phyloP scores from a whole-genome alignment of 2,797 vertebrate genomes.

The Poeciliopsis paucimaculata region DNA sequence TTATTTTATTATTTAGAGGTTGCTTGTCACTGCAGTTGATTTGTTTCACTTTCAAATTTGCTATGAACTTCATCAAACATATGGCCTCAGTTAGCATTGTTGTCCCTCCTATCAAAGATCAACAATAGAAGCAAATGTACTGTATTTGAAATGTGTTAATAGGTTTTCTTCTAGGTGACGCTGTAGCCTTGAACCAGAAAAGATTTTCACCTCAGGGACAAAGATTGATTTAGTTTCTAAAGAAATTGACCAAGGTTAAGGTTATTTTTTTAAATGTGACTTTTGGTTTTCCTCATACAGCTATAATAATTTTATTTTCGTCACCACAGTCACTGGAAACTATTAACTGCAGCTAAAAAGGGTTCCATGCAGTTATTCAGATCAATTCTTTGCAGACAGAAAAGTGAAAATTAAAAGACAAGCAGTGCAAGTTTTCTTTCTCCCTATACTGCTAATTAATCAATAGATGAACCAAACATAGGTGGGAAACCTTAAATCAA shows the following conservation, averaged over 20 bases:
- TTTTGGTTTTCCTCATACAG: not conserved
- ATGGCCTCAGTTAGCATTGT: not conserved
- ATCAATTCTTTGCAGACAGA: slow-evolving; percentile 38
- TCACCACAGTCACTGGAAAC: not conserved
- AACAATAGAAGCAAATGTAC: slow-evolving; percentile 5
- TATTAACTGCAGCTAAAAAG: not conserved
- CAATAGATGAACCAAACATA: slow-evolving; percentile 46
- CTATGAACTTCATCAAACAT: not conserved
- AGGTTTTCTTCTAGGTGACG: not conserved
- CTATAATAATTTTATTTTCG: not conserved
- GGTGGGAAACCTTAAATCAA: slow-evolving; percentile 68
- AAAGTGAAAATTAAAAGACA: slow-evolving; percentile 58
- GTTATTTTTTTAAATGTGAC: slow-evolving; percentile 5
- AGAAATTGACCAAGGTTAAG: slow-evolving; percentile 16
- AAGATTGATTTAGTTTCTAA: slow-evolving; percentile 6
- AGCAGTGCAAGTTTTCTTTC: slow-evolving; percentile 41
- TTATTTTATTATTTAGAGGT: not conserved
- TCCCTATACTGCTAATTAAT: slow-evolving; percentile 58
- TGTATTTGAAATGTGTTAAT: not conserved
- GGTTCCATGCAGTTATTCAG: slow-evolving; percentile 8
- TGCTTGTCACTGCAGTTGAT: not conserved
- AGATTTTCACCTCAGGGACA: not conserved
- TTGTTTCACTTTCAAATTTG: slow-evolving; percentile 3
- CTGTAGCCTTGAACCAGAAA: not conserved
- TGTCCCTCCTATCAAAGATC: not conserved